Evolutionary conservation across 2,113 vertebrate species (phyloP).

Genomic region (Pachyramphus minor): DNA sequence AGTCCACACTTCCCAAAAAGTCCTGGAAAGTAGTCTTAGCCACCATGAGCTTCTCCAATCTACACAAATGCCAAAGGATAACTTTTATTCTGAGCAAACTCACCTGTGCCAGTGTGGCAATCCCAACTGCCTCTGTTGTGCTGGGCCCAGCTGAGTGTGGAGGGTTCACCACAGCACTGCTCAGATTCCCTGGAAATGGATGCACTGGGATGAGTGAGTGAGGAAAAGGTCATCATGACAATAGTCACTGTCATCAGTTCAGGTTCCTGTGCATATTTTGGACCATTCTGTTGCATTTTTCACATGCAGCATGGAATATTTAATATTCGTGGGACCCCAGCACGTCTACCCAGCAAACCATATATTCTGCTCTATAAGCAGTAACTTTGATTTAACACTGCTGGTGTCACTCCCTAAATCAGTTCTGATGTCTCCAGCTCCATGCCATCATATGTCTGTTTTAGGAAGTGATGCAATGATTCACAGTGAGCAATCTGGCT

Average conservation of each 20-base stretch:
- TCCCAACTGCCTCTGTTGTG: not conserved
- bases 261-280: not conserved
- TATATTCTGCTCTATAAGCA: not conserved
- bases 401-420: slow-evolving; percentile 29
- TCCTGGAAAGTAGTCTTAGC: not conserved
- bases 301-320: not conserved
- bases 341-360: not conserved
- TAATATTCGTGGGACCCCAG: not conserved
- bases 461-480: not conserved
- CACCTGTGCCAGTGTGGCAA: not conserved
- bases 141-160: not conserved
- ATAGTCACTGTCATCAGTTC: not conserved
- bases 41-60: not conserved
- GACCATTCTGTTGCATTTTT: not conserved
- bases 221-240: not conserved
- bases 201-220: not conserved
- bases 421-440: not conserved
- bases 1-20: not conserved
- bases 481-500: slow-evolving; percentile 17
- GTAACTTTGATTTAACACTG: slow-evolving; percentile 28
- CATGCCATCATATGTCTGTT: not conserved
- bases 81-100: not conserved
- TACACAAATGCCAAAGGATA: not conserved
- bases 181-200: not conserved
- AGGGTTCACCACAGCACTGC: not conserved